A percentile compares a stretch with the other conserved stretches of the same genome.
Evolutionary conservation across 2,113 vertebrate species (phyloP).

Genomic region (Axis porcinus): DNA sequence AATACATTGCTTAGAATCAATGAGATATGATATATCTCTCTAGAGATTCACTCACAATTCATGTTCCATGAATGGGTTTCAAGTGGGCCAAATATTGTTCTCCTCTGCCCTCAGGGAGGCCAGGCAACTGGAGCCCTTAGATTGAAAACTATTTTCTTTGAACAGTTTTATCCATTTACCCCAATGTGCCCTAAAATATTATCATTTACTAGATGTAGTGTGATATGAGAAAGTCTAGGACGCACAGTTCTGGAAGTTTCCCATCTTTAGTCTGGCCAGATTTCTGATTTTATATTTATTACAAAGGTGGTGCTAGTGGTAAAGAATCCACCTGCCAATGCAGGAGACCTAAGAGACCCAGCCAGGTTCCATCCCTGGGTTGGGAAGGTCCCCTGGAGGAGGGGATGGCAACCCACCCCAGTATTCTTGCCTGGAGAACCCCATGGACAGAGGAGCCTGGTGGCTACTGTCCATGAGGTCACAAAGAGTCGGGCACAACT

Average conservation of each 20-base stretch:
- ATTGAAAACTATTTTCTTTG: background rate
- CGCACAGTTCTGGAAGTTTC: background rate
- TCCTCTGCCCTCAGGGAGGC: background rate
- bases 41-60: background rate
- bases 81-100: background rate
- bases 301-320: background rate
- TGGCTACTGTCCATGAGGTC: background rate
- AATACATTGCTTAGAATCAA: background rate
- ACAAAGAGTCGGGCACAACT: background rate
- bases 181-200: background rate
- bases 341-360: background rate
- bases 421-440: background rate
- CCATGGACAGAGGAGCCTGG: background rate
- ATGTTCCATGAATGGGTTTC: background rate
- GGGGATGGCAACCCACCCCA: background rate
- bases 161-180: background rate
- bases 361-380: background rate
- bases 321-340: background rate
- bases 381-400: background rate
- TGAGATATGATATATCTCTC: background rate
- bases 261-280: background rate
- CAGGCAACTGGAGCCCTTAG: background rate
- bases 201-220: background rate
- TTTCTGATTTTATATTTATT: conserved; percentile 30
- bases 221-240: background rate